phyloP scores from a whole-genome alignment of 2,888 invertebrate species.

The Drosophila emarginata region DNA sequence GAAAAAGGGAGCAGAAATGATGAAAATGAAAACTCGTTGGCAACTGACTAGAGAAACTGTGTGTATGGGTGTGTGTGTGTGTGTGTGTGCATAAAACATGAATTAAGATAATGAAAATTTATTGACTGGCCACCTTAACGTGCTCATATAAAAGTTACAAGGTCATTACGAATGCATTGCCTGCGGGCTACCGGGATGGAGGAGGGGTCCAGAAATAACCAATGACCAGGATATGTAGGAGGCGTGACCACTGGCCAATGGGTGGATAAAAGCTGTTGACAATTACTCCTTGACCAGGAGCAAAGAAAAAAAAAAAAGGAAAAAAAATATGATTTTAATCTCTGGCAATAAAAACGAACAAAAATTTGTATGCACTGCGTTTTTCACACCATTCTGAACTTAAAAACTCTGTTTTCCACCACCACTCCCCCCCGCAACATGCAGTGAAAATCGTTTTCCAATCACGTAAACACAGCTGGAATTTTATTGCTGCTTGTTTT shows the following conservation, averaged over 20 bases:
- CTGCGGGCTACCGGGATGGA: not conserved
- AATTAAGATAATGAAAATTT: constrained; percentile 74
- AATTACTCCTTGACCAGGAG: constrained; percentile 30
- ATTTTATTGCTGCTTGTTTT: constrained; percentile 75
- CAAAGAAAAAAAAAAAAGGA: constrained; percentile 2
- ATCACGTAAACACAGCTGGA: constrained; percentile 77
- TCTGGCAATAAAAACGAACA: constrained; percentile 53
- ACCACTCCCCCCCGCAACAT: constrained; percentile 60
- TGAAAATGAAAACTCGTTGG: constrained; percentile 37
- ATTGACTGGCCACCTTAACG: constrained; percentile 52
- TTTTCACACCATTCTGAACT: constrained; percentile 46
- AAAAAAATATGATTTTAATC: constrained; percentile 57
- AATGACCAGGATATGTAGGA: not conserved
- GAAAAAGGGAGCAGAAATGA: constrained; percentile 16
- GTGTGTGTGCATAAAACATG: constrained; percentile 60
- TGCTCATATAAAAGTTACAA: constrained; percentile 60
- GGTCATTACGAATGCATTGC: constrained; percentile 53
- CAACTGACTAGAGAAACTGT: constrained; percentile 1
- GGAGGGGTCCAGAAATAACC: no score
- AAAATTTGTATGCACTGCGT: constrained; percentile 46
- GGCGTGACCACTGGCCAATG: not conserved
- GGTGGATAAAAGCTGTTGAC: constrained; percentile 47
- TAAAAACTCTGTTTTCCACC: constrained; percentile 26
- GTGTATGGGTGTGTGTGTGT: not conserved
- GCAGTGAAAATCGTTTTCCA: constrained; percentile 76